Base-by-base conservation (phyloP, 2,797 vertebrate species). In the Capromys pilorides region DNA sequence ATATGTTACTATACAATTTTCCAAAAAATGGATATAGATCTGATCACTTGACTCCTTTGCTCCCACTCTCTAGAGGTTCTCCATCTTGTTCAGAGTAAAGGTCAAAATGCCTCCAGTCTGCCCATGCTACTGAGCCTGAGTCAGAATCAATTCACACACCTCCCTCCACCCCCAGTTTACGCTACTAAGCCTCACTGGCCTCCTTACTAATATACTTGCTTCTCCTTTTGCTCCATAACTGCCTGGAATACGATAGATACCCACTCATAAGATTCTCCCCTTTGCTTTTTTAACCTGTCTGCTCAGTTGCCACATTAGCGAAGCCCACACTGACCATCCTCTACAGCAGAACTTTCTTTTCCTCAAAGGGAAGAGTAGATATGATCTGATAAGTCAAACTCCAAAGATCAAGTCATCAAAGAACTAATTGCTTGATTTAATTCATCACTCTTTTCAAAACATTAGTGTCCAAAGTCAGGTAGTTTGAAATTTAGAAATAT, bases 401-500 rank as follows among this genome's bases (percentile, higher is more conserved):
- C 45, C 49, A 82, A 31, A 82, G n/a, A 94, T 12, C 45, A 80
- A 88, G 41, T 88, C n/a, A 81, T 21, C 59, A 84, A 54, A 81
- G 66, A 80, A 86, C 39, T 64, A 83, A 73, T 54, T 88, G 4
- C 69, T 92, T 86, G 21, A 41, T 14, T 86, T 88, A 91, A 80
- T 87, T 94, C 28, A 93, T 85, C 26, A 8, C 24, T 73, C 51
- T 83, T 89, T 59, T 81, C 77, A 90, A 94, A 93, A 24, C 22
- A 84, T 71, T 80, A 86, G 11, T 73, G n/a, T 62, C 13, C 67
- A 86, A 92, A 95, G 8, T n/a, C 73, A 91, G 49, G 59, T 61
- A 87, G 12, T 71, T 31, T 62, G 31, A 93, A 36, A 45, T 78
- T 95, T 90, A 85, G 88, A 81, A 79, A 61, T 12, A 79, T 91